These are phyloP conservation scores for Cotesia glomerata DNA, from an alignment of 1,140 invertebrate species.

Conservation along the genomic window DNA sequence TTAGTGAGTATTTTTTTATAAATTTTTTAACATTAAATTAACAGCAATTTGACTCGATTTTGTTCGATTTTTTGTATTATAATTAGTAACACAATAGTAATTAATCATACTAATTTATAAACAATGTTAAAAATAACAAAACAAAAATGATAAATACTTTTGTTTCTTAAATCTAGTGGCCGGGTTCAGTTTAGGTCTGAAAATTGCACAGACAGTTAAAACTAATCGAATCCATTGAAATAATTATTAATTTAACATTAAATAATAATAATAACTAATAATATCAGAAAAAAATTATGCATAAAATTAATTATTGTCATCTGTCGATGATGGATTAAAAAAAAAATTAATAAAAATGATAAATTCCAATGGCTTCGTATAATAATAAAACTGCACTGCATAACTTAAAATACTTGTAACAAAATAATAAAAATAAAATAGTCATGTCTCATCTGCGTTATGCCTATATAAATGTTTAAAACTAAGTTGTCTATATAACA, in stretches of 20 bases:
- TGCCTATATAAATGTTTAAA: too few species aligned
- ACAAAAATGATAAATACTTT: conserved; percentile 15
- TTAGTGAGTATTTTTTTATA: too few species aligned
- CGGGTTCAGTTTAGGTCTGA: conserved; percentile 12
- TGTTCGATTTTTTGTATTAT: too few species aligned
- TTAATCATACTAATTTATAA: conserved; percentile 13
- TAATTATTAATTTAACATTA: background rate
- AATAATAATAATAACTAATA: background rate
- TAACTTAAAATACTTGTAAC: background rate
- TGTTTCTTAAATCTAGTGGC: conserved; percentile 27
- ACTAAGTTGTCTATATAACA: background rate
- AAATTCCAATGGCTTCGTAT: background rate
- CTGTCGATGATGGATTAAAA: background rate
- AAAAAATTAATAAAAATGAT: background rate
- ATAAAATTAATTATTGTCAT: background rate
- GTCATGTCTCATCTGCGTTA: background rate
- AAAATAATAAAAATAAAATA: background rate
- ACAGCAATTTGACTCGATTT: too few species aligned
- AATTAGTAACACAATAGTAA: background rate
- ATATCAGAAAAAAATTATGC: background rate
- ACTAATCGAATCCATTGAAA: conserved; percentile 5
- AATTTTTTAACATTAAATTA: too few species aligned
- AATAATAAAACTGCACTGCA: background rate
- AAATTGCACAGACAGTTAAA: background rate
- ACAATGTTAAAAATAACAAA: conserved; percentile 4